Base-by-base conservation (phyloP, 2,113 vertebrate genomes). In the Sardina pilchardus region DNA sequence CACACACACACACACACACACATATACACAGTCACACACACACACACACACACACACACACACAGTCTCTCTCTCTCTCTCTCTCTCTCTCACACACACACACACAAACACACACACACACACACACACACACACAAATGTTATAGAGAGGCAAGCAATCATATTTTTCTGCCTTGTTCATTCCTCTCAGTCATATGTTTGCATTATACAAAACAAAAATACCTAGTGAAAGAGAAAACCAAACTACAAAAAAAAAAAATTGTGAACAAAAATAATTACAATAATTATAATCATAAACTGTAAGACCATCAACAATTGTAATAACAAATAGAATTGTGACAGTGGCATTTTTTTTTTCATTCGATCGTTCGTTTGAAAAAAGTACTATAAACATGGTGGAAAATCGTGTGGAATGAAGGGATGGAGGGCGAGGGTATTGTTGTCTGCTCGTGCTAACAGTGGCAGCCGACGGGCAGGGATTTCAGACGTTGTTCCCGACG, bases 311-410 rank as follows among this genome's bases (percentile, higher is more conserved):
- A 85, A 92, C 86, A 89, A 87, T 89, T 83, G 67, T 36, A 75
- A 92, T 86, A 82, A 87, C 88, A 90, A 84, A 91, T 86, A 82
- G 84, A 89, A 89, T 87, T 81, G 86, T 88, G 88, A 90, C 88
- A 90, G 85, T 85, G 87, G 89, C 88, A 87, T 89, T 89, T 92
- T 84, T 71, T 63, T 75, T 75, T 75, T 36, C 67, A 75, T 75
- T 75, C 30, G 30, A 75, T 75, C 67, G 30, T 75, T 75, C 67
- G 21, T 75, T 75, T 75, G 67, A 75, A 75, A 75, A 75, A 85
- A 86, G 85, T 90, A 83, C 84, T 88, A 90, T 91, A 88, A 90
- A 90, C 88, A 88, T 89, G 86, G 84, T 88, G 87, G 86, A 89
- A 88, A 75, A 89, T 47, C 81, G 78, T 83, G 84, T 80, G 59